Percentiles rank a stretch among this genome's conserved stretches.
phyloP scores from a whole-genome alignment of 2,888 invertebrate genomes.

The Netelia melanura region DNA sequence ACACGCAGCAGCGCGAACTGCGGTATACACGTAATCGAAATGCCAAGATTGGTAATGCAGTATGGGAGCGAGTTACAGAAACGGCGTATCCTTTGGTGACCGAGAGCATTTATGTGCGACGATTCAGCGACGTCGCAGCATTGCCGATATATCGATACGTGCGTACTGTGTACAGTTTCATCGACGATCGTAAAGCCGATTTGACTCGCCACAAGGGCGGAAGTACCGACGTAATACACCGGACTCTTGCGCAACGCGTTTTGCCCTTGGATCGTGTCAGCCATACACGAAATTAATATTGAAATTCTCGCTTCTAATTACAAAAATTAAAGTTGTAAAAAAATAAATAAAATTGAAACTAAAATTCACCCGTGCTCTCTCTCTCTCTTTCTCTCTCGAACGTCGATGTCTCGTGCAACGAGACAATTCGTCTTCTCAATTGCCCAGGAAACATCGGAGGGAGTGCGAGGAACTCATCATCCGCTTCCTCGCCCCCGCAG shows the following conservation, averaged over 20 bases:
- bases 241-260: neutral
- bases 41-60: constrained; percentile 56
- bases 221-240: neutral
- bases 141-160: constrained; percentile 11
- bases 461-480: constrained; percentile 10
- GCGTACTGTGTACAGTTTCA: constrained; percentile 1
- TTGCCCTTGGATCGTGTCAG: neutral
- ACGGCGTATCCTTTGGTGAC: constrained; percentile 53
- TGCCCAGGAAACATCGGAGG: constrained; percentile 4
- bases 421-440: constrained; percentile 12
- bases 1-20: neutral
- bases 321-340: neutral
- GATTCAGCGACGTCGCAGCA: neutral
- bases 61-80: constrained; percentile 39
- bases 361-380: neutral
- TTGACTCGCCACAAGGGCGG: constrained; percentile 32
- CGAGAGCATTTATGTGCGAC: constrained; percentile 15
- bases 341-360: neutral
- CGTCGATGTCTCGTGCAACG: neutral
- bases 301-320: neutral
- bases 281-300: neutral
- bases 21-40: constrained; percentile 46
- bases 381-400: neutral
- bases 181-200: constrained; percentile 34
- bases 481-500: constrained; percentile 13